These are phyloP conservation scores for Oophaga pumilio DNA, from an alignment of 2,113 vertebrate species.

Conservation along the genomic window DNA sequence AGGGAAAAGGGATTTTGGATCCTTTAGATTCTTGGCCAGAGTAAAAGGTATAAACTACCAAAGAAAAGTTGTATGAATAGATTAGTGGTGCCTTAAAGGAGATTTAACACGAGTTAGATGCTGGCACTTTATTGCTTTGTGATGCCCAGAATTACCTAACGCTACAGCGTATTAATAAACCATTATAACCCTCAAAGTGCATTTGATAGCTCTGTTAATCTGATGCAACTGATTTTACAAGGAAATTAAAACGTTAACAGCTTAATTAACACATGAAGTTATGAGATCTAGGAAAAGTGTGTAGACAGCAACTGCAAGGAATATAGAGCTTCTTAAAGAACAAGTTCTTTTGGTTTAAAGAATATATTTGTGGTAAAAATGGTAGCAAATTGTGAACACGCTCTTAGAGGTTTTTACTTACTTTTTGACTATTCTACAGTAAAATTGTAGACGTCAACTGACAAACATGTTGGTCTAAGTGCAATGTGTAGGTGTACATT, in stretches of 20 bases:
- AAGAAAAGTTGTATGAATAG: background rate
- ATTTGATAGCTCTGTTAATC: constrained; percentile 24
- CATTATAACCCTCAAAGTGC: constrained; percentile 2
- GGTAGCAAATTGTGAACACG: background rate
- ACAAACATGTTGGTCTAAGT: too few species aligned
- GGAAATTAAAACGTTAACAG: constrained; percentile 27
- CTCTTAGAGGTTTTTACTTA: background rate
- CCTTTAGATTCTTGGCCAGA: background rate
- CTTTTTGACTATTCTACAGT: background rate
- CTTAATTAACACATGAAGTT: constrained; percentile 43
- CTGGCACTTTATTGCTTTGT: background rate
- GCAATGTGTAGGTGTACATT: too few species aligned
- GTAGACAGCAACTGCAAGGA: constrained; percentile 4
- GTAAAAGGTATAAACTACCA: constrained; percentile 3
- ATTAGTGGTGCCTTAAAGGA: background rate
- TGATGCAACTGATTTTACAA: constrained; percentile 39
- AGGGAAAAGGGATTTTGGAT: background rate
- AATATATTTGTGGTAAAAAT: background rate
- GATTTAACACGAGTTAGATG: constrained; percentile 22
- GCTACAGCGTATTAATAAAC: constrained; percentile 32
- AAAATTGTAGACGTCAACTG: background rate
- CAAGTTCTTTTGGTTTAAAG: background rate
- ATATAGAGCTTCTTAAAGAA: background rate
- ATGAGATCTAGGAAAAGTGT: constrained; percentile 33
- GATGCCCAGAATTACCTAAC: background rate